These are phyloP conservation scores for Scalopus aquaticus DNA, from an alignment of 2,113 vertebrate genomes.

Conservation along the genomic window DNA sequence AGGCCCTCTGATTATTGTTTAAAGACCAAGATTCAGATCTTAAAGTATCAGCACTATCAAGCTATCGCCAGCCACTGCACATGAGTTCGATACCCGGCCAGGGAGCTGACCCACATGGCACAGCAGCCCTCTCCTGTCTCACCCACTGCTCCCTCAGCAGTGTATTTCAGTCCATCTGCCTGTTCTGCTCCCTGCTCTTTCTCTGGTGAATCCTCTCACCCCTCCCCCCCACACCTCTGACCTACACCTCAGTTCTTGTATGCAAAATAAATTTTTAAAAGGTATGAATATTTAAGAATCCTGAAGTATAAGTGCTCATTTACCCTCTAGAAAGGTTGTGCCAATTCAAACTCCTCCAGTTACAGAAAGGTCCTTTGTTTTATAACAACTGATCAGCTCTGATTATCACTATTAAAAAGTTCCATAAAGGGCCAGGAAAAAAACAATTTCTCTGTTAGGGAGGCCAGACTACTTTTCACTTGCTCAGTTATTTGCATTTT, in stretches of 20 bases:
- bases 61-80: too few relatives aligned
- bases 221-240: too few relatives aligned
- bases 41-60: too few relatives aligned
- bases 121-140: too few relatives aligned
- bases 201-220: too few relatives aligned
- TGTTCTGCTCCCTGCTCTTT: too few relatives aligned
- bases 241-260: too few relatives aligned
- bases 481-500: neutral
- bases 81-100: too few relatives aligned
- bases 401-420: neutral
- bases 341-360: neutral
- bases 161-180: too few relatives aligned
- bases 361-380: neutral
- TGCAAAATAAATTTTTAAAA: neutral
- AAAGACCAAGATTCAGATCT: neutral
- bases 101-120: too few relatives aligned
- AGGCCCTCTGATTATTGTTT: too few relatives aligned
- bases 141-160: too few relatives aligned
- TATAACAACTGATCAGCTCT: neutral
- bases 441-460: neutral
- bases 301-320: neutral
- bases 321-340: neutral
- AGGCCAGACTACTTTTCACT: neutral
- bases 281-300: neutral
- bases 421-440: neutral